Percentiles rank a stretch among this genome's conserved stretches.
Conservation (phyloP, 1,140 invertebrate genomes). For the Bombus picipes region DNA sequence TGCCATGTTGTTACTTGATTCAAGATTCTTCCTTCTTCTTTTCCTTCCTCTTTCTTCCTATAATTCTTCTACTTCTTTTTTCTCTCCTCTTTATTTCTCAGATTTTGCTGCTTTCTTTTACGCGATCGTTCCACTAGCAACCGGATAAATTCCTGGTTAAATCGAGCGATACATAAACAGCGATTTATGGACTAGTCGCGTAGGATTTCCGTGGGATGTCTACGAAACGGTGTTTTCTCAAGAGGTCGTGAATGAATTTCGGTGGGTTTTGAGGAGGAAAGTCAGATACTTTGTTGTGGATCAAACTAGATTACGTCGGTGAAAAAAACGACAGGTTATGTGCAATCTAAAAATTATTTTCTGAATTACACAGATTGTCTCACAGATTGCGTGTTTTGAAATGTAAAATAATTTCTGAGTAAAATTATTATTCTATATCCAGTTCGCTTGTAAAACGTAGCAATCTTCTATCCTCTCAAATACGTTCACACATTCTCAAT, state of each 20-base stretch:
- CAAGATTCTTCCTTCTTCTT: not conserved
- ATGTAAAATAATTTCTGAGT: too few species aligned
- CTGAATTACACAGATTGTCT: too few species aligned
- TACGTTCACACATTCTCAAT: too few species aligned
- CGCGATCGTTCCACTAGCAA: not conserved
- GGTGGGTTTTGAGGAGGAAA: not conserved
- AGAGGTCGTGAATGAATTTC: conserved; percentile 1
- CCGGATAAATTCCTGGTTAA: conserved; percentile 17
- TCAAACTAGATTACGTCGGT: not conserved
- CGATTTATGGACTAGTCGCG: conserved; percentile 3
- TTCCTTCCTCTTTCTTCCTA: not conserved
- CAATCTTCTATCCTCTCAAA: not conserved
- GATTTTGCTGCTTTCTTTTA: not conserved
- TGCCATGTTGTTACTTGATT: not conserved
- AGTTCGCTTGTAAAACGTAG: not conserved
- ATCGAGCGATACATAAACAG: not conserved
- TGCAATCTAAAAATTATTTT: not conserved
- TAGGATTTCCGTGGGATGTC: not conserved
- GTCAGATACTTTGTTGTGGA: not conserved
- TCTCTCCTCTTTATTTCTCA: too few species aligned
- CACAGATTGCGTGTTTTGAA: too few species aligned
- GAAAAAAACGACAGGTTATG: not conserved
- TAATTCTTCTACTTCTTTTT: not conserved
- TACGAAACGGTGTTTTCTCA: not conserved
- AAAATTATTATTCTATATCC: too few species aligned